A percentile compares a stretch with the other conserved stretches of the same genome.
Conservation (phyloP, 2,113 vertebrate genomes). For the Xenopus laevis region DNA sequence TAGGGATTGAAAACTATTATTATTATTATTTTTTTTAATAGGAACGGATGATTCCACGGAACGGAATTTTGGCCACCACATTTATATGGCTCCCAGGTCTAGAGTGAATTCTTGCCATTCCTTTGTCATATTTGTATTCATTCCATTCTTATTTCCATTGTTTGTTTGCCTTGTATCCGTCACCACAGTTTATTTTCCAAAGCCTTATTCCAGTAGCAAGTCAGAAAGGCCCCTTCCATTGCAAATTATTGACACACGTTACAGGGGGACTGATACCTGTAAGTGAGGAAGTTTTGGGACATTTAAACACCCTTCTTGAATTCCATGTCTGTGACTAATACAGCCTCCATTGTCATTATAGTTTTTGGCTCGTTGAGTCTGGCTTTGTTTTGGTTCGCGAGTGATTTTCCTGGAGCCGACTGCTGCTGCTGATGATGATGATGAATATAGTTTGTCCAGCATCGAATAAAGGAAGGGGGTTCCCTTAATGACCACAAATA, state of each 20-base stretch:
- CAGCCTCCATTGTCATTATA: background rate
- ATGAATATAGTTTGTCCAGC: background rate
- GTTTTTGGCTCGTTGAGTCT: background rate
- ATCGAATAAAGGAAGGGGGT: background rate
- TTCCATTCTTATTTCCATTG: background rate
- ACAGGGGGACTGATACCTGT: background rate
- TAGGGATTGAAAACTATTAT: no score
- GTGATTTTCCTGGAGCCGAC: conserved; percentile 19
- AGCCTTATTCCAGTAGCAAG: background rate
- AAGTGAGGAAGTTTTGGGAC: conserved; percentile 15
- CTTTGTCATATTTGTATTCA: background rate
- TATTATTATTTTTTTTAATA: no score
- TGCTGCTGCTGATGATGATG: no score
- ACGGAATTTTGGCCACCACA: no score
- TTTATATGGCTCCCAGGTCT: no score
- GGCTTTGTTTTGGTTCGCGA: conserved; percentile 11
- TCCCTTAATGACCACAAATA: no score
- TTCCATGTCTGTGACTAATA: conserved; percentile 5
- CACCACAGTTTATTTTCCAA: conserved; percentile 9
- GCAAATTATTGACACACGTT: conserved; percentile 12
- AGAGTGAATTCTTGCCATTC: background rate
- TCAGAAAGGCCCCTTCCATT: background rate
- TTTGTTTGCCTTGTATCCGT: background rate
- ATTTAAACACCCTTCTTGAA: background rate
- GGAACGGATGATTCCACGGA: no score